Conservation (phyloP, 37 sponge, comb jelly and placozoan genomes). For the Ianthella basta region DNA sequence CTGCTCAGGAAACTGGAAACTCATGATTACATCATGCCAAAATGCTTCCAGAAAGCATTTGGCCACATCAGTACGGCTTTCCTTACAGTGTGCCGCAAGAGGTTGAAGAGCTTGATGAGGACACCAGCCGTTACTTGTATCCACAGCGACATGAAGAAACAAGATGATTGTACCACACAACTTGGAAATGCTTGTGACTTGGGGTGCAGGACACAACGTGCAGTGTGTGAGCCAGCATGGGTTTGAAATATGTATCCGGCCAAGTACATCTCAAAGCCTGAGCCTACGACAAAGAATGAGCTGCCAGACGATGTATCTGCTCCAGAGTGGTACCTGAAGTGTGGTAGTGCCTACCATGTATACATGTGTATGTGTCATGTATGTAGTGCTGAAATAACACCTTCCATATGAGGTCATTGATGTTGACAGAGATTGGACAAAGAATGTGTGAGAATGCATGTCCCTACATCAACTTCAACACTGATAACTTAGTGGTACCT, state of each 20-base stretch:
- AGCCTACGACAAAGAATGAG: slow-evolving; percentile 1
- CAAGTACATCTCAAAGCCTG: slow-evolving; percentile 24
- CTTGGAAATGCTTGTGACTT: neutral
- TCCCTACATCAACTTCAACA: too few species aligned
- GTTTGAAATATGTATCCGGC: slow-evolving; percentile 20
- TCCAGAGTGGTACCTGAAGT: neutral
- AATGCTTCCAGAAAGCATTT: too few species aligned
- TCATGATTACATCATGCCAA: too few species aligned
- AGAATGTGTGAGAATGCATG: too few species aligned
- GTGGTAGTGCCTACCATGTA: too few species aligned
- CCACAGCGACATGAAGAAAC: slow-evolving; percentile 4
- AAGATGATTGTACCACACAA: slow-evolving; percentile 1
- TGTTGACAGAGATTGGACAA: too few species aligned
- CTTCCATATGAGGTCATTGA: too few species aligned
- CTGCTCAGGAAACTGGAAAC: too few species aligned
- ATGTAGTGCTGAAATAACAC: too few species aligned
- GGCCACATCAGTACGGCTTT: neutral
- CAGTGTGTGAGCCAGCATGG: slow-evolving; percentile 21
- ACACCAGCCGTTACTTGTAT: neutral
- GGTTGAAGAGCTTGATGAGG: slow-evolving; percentile 23
- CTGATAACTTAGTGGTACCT: neutral
- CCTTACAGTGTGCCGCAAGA: slow-evolving; percentile 4
- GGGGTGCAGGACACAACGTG: slow-evolving; percentile 24
- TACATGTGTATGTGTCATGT: too few species aligned
- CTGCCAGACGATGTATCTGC: slow-evolving; percentile 11